Evolutionary conservation across 37 sponge, comb jelly and placozoan species (phyloP), one percentile per base, ranked within the genome.

Genomic region (Chondrilla cf. caribensis): DNA sequence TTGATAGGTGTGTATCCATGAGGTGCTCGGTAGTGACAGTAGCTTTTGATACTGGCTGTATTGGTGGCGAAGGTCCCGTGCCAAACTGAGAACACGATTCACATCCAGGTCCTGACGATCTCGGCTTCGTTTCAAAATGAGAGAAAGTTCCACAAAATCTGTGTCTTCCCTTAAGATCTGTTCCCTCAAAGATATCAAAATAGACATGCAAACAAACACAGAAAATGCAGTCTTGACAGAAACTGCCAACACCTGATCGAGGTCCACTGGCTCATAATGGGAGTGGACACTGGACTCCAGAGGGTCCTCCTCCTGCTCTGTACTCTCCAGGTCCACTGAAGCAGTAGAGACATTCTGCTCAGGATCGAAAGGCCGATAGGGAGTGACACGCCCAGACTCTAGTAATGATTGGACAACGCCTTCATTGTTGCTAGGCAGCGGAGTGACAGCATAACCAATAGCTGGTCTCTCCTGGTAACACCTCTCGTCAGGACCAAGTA

Each of bases 71-170:
- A 92, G 78, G 11, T 80, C 24, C 17, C 58, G 33, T 6, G 93
- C 89, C 21, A 88, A 39, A 43, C 38, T 0, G 22, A 92, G 81
- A 6, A 90, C 86, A 1, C 14, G 38, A 0, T 79, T 55, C 51
- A 47, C 51, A 14, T 47, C 11, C 38, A 92, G 58, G 39, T 86
- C 25, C 57, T 83, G 86, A 0, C 21, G 28, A 8, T 80, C 86
- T 35, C 77, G 57, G 21, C 86, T 78, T 0, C 75, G 9, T 21
- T 85, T 88, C 24, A 92, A 86, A 11, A 88, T 44, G 22, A 80
- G 44, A 54, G 93, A 92, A 28, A 92, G 58, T 1, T 62, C 75
- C 42, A 88, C 84, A 54, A 92, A 92, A 75, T 92, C 93, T 6
- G 60, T 24, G 9, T 24, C 31, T 25, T 40, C 35, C 25, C 32